Evolutionary conservation across 1,140 invertebrate genomes (phyloP).

Genomic region (Helicoverpa armigera): DNA sequence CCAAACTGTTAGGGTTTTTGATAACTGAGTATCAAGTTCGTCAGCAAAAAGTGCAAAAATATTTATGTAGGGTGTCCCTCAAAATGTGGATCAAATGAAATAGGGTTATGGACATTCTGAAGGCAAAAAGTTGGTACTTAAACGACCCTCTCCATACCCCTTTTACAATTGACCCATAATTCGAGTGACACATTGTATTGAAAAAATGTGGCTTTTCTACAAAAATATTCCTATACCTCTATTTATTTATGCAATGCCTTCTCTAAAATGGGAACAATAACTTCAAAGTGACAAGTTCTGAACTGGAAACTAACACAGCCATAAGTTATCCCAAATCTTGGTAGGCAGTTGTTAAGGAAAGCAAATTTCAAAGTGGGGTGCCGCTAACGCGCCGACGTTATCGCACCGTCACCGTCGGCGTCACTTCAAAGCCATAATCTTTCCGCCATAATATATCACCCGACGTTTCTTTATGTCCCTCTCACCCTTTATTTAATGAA

Average conservation of each 20-base stretch:
- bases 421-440: conserved; percentile 38
- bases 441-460: conserved; percentile 36
- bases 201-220: too few relatives aligned
- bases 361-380: conserved; percentile 38
- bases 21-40: too few relatives aligned
- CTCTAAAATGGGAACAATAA: conserved; percentile 3
- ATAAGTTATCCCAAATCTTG: conserved; percentile 21
- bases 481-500: conserved; percentile 46
- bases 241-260: not conserved
- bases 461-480: conserved; percentile 33
- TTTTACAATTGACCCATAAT: too few relatives aligned
- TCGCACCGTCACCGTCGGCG: conserved; percentile 24
- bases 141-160: too few relatives aligned
- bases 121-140: too few relatives aligned
- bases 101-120: too few relatives aligned
- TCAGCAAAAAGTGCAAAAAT: too few relatives aligned
- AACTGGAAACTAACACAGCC: conserved; percentile 5
- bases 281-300: conserved; percentile 5
- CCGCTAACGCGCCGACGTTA: conserved; percentile 36
- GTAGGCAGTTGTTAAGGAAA: conserved; percentile 16
- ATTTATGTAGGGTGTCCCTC: not conserved
- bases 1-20: too few relatives aligned
- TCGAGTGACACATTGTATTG: too few relatives aligned
- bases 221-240: too few relatives aligned
- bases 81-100: not conserved